These are phyloP conservation scores for Tetramorium parvispinum DNA, from an alignment of 1,140 invertebrate genomes.

Conservation along the genomic window DNA sequence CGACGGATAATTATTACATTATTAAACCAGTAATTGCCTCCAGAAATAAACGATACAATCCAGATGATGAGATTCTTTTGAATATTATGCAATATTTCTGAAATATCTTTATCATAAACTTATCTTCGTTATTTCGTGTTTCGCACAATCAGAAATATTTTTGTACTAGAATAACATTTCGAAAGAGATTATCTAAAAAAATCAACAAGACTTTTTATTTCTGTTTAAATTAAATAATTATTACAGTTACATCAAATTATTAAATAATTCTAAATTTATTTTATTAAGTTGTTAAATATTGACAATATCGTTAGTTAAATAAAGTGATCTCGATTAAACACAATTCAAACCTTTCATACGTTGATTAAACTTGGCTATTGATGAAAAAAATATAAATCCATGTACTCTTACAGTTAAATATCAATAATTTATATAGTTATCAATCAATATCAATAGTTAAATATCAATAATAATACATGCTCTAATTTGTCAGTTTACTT, in stretches of 20 bases:
- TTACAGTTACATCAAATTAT: neutral
- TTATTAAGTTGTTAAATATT: neutral
- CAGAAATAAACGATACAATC: neutral
- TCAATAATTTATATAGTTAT: neutral
- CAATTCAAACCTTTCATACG: too few species aligned
- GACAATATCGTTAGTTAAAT: neutral
- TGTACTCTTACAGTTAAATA: neutral
- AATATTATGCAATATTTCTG: neutral
- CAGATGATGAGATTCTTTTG: neutral
- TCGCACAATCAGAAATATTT: neutral
- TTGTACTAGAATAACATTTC: neutral
- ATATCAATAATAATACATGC: neutral
- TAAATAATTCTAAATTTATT: neutral
- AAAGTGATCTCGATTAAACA: neutral
- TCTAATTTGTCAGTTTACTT: neutral
- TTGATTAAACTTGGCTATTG: neutral
- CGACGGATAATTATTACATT: constrained; percentile 32
- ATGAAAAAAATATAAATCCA: neutral
- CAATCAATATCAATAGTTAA: too few species aligned
- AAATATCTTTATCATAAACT: neutral
- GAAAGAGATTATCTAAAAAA: neutral
- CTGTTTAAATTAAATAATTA: neutral
- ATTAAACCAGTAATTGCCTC: constrained; percentile 1
- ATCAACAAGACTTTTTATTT: neutral
- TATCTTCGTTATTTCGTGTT: neutral